These are phyloP conservation scores for Drosophila diplacantha DNA, from an alignment of 2,888 invertebrate species.

Conservation along the genomic window DNA sequence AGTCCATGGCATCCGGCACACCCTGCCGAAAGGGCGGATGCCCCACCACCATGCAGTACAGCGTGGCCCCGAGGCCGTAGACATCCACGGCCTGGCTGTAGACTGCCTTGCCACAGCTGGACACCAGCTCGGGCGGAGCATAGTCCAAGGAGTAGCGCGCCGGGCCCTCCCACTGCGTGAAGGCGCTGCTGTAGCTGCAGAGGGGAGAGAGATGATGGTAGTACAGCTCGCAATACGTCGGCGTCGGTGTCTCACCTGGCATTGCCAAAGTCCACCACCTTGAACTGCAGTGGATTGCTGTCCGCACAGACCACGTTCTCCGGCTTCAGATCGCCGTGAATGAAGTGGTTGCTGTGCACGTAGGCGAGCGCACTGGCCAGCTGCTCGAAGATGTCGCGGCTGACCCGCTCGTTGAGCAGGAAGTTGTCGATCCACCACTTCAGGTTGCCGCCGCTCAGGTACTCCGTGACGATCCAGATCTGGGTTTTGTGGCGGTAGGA, in stretches of 20 bases:
- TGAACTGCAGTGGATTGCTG: conserved; percentile 78
- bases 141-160: conserved; percentile 93
- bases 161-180: conserved; percentile 77
- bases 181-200: conserved; percentile 56
- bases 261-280: conserved; percentile 98
- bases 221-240: too few species aligned
- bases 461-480: conserved; percentile 93
- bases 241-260: too few species aligned
- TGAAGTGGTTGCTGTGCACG: conserved; percentile 91
- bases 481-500: conserved; percentile 89
- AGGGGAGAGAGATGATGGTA: background rate
- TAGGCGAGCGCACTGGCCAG: conserved; percentile 89
- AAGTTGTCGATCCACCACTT: conserved; percentile 7
- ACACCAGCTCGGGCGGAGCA: conserved; percentile 95
- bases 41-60: conserved; percentile 86
- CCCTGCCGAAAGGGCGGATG: conserved; percentile 85
- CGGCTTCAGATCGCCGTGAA: conserved; percentile 97
- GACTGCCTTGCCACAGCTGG: conserved; percentile 66
- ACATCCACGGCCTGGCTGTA: conserved; percentile 96
- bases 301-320: conserved; percentile 81
- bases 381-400: conserved; percentile 88
- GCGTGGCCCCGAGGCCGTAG: conserved; percentile 96
- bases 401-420: conserved; percentile 84
- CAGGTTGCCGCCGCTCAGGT: conserved; percentile 91
- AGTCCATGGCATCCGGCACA: conserved; percentile 16